Evolutionary conservation across 92 coral and sea anemone species (phyloP), one percentile per base, ranked within the genome.

Genomic region (Porites cylindrica): DNA sequence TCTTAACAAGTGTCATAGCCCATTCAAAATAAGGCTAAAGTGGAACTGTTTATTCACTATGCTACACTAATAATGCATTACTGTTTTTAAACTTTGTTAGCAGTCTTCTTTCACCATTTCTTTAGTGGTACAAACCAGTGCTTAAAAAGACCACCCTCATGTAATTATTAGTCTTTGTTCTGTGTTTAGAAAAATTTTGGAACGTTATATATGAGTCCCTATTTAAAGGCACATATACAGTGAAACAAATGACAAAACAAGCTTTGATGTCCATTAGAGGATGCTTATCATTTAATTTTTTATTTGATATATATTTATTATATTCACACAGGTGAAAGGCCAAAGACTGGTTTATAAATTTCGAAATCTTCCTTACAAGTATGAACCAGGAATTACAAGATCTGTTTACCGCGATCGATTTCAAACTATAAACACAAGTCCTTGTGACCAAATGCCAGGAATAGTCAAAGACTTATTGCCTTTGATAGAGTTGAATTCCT

Each of bases 261-360:
- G 61, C 16, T 56, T 10, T 56, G 13, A 56, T 56, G 14, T 2
- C 61, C 61, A 56, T 56, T 56, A 56, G 1, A 3, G 47, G 5
- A 38, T 38, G 47, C 47, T 4, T 4, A 38, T 38, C 3, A 38
- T 38, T 32, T 38, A 38, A 6, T 5, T 38, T 3, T 16, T n/a
- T 51, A 16, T 73, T 52, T 56, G 24, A 51, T 17, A 29, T 12
- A 11, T 26, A 23, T 18, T 70, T 18, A 16, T 53, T 81, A 24
- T 74, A 23, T 53, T 53, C 54, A 23, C 51, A 16, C 80, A 95
- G 98, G 98, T 95, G 0, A 91, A 92, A 69, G 98, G 96, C 16
- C 96, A 95, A 83, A 82, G 94, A 38, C 90, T 95, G 60, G 98
- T 95, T 16, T 95, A 95, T 86, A 93, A 90, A 80, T 95, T 95